Evolutionary conservation across 1,140 invertebrate species (phyloP), one percentile per base, ranked within the genome.

Genomic region (Hyposmocoma kahamanoa): DNA sequence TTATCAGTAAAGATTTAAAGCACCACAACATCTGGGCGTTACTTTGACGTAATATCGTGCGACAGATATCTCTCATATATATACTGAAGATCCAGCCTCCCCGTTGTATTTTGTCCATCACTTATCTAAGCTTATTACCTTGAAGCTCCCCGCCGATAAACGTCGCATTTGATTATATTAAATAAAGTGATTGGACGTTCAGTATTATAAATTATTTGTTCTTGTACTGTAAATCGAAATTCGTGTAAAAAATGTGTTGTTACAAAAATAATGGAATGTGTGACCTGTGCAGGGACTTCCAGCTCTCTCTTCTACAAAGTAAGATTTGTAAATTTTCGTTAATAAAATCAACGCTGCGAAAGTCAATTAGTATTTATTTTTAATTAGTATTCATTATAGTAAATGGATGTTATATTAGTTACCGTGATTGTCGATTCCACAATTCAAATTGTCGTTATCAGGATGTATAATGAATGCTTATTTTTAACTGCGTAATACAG

Each of bases 61-160:
- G 70, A 76, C 57, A 73, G 76, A 75, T 84, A 83, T 65, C 67
- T 65, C 69, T 67, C 74, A 65, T 81, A 84, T 84, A 84, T 79
- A 84, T 83, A 84, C 66, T 78, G 79, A 78, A 68, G 79, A 67
- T 77, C 70, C 56, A 56, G 58, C 67, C 53, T 59, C 59, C 62
- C 55, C 62, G 64, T 59, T 67, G 71, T 82, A 84, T 84, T 84
- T 76, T 72, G 69, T 84, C 67, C 73, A 71, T 62, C 60, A 70
- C 75, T 79, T 82, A 84, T 82, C 78, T 79, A 75, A 81, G 81
- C 77, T 80, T 60, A 64, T 76, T 74, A 84, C 80, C 76, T 82
- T 77, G 76, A 80, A 76, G 76, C 70, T 74, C 62, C 75, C 69
- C n/a, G n/a, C 64, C 42, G 63, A 69, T 65, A 72, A 68, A 71